Percentiles rank a stretch among this genome's conserved stretches.
phyloP scores from a whole-genome alignment of 2,888 invertebrate species.

The Neoaliturus tenellus region DNA sequence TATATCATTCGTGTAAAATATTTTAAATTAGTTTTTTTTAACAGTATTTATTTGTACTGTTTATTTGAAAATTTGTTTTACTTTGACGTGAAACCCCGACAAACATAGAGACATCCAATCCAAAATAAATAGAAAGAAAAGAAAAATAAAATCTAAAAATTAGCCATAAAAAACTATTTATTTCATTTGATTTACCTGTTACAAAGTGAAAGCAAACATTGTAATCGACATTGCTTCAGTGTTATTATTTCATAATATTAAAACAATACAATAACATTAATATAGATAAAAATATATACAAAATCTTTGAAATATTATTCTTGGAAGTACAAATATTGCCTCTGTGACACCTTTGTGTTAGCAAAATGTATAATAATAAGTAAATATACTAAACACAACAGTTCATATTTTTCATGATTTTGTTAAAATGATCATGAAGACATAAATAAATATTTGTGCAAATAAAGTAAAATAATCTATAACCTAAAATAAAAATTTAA shows the following conservation, averaged over 20 bases:
- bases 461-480: background rate
- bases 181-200: constrained; percentile 2
- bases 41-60: no score
- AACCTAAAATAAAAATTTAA: background rate
- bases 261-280: background rate
- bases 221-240: constrained; percentile 23
- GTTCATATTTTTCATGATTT: background rate
- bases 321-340: constrained; percentile 38
- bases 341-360: background rate
- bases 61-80: no score
- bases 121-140: background rate
- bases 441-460: constrained; percentile 16
- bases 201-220: constrained; percentile 6
- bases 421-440: background rate
- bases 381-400: background rate
- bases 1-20: no score
- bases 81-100: no score
- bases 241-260: constrained; percentile 12
- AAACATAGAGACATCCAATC: background rate
- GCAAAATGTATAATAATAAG: background rate
- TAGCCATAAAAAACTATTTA: constrained; percentile 15
- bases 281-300: constrained; percentile 4
- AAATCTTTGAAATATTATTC: constrained; percentile 12
- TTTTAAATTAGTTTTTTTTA: no score
- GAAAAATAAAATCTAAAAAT: constrained; percentile 7